Base-by-base conservation (phyloP, 1,140 invertebrate genomes). In the Atopsyche davidsoni region DNA sequence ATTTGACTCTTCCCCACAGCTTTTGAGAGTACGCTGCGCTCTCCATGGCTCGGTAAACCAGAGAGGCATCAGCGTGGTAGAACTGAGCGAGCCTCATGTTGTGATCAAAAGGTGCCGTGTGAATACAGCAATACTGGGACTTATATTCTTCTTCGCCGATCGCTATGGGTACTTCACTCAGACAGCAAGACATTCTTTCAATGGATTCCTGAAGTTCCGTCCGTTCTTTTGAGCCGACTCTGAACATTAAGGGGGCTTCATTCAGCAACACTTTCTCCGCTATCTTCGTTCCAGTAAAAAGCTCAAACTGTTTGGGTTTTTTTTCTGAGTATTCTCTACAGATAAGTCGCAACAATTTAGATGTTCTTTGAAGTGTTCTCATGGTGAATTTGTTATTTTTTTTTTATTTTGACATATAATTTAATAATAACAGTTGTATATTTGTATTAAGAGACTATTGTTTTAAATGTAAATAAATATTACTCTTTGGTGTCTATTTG, bases 121-220 rank as follows among this genome's bases (percentile, higher is more conserved):
- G 63, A 67, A 87, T 82, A 57, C 75, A 72, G 21, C 83, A 78
- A 55, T 80, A 67, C 24, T 83, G 72, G 3, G 86, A 85, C 45
- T 75, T 78, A 52, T 84, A 82, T 70, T 93, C 89, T 66, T 93
- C 79, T 51, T 83, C 81, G 3, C 89, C 90, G 63, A 95, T 90
- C n/a, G 94, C 77, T 59, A 95, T 82, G 0, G 92, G 92, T 38
- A 94, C 77, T 53, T 94, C 90, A 60, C 81, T 77, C 22, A 78
- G 78, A 21, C 75, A 71, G n/a, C 60, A 67, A 10, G 75, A 70
- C 61, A 77, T 79, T 44, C 77, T 66, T 47, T 84, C 70, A 2
- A 96, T 62, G 14, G 79, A 78, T 46, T 77, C 72, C 61, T 89
- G 79, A 78, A 44, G 73, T 68, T 41, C 79, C 41, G 72, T 68